Percentiles rank a stretch among this genome's conserved stretches.
phyloP scores from a whole-genome alignment of 2,888 invertebrate genomes.

The Hetaerina titia region DNA sequence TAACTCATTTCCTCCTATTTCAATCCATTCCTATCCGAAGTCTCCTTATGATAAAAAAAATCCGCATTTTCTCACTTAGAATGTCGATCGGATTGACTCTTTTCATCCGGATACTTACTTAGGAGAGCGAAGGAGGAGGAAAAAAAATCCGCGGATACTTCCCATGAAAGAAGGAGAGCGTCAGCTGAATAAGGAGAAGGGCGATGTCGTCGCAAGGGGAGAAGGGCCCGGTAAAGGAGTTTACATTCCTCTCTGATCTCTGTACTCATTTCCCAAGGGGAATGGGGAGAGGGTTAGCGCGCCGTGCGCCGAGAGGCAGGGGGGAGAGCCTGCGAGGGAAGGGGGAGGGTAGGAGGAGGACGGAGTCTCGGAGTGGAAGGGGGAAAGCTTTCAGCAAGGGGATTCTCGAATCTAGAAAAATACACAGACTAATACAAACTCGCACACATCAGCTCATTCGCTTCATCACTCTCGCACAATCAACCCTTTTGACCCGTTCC shows the following conservation, averaged over 20 bases:
- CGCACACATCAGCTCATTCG: neutral
- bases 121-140: neutral
- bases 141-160: neutral
- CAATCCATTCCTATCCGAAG: neutral
- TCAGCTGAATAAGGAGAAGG: neutral
- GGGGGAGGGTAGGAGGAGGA: neutral
- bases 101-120: constrained; percentile 6
- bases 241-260: constrained; percentile 24
- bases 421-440: neutral
- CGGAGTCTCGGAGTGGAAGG: neutral
- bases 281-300: neutral
- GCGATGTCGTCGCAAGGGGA: neutral
- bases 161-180: neutral
- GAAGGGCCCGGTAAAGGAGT: neutral
- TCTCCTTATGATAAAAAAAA: neutral
- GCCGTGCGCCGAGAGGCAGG: neutral
- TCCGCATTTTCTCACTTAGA: neutral
- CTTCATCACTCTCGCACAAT: neutral
- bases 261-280: constrained; percentile 21
- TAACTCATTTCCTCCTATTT: neutral
- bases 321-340: neutral
- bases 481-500: neutral
- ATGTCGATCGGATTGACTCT: neutral
- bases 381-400: neutral
- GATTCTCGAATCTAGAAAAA: constrained; percentile 32